Base-by-base conservation (phyloP, 2,797 vertebrate genomes). In the Siniperca undulata region DNA sequence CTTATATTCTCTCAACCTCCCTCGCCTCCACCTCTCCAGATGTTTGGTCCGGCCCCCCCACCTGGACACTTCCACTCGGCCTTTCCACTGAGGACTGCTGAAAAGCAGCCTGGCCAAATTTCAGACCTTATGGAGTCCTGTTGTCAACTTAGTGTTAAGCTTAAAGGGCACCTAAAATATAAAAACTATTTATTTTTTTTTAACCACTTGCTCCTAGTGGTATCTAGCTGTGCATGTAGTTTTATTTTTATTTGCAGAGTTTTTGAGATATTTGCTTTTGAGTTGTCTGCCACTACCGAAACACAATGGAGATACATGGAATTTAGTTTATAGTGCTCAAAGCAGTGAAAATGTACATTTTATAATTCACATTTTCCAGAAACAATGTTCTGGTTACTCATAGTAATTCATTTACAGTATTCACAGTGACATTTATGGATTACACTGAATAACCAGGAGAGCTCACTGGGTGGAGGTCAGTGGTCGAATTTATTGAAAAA, bases 1-100 rank as follows among this genome's bases (percentile, higher is more conserved):
- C 89, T 89, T 83, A 88, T 61, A 88, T 76, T 86, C 78, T 90
- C 80, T 53, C 36, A 69, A 62, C 76, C 69, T 74, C 81, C 84
- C 61, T 42, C 11, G 42, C 71, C 77, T 84, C 80, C 83, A 81
- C 82, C 86, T 83, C 81, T 93, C 91, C 93, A 95, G 92, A 94
- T 95, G 93, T 95, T 91, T 87, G 72, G 82, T 82, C 67, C 59
- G 3, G 27, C 71, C 80, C 77, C 71, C 74, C 74, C 81, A 87
- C 77, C 78, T 80, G 87, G 80, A 82, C 61, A 42, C 77, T 78
- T 88, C 48, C 70, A 60, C 50, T 65, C 4, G 13, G 76, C 64
- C 74, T 77, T 50, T 85, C 70, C 62, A 58, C 67, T n/a, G 66
- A 80, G 70, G 79, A 80, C 52, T 5, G 64, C 59, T 7, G 27